Percentiles rank a stretch among this genome's conserved stretches.
Conservation (phyloP, 1,140 invertebrate species). For the Cylas formicarius region DNA sequence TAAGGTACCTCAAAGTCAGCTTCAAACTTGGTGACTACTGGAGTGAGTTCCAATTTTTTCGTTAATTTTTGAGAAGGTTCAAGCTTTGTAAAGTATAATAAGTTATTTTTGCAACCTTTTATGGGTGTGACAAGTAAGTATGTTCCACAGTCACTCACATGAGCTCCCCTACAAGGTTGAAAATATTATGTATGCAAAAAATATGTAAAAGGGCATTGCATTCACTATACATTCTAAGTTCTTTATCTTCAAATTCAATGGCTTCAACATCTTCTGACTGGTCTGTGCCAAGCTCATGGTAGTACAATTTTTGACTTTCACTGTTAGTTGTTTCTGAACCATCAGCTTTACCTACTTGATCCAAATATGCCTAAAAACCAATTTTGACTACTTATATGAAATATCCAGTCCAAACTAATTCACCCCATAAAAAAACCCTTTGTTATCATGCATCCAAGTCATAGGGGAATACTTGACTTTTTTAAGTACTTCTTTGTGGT, state of each 20-base stretch:
- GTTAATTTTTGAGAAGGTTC: conserved; percentile 51
- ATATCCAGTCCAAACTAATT: conserved; percentile 28
- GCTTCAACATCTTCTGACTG: conserved; percentile 85
- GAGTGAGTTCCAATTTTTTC: conserved; percentile 58
- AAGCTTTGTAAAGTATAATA: conserved; percentile 77
- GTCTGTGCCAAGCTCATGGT: conserved; percentile 79
- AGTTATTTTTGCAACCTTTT: conserved; percentile 83
- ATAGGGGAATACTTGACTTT: conserved; percentile 88
- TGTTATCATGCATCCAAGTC: conserved; percentile 92
- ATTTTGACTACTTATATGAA: conserved; percentile 22
- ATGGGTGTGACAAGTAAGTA: conserved; percentile 74
- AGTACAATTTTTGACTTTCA: conserved; percentile 89
- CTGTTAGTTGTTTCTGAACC: conserved; percentile 85
- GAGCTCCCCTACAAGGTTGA: conserved; percentile 57
- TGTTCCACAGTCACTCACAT: conserved; percentile 86
- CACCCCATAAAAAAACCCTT: conserved; percentile 92
- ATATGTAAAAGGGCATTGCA: too few relatives aligned
- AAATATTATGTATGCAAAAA: too few relatives aligned
- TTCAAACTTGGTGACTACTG: conserved; percentile 84
- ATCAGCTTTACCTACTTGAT: conserved; percentile 72
- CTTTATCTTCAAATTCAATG: conserved; percentile 87
- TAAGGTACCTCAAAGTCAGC: conserved; percentile 82
- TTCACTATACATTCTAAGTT: conserved; percentile 76
- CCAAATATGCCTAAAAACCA: conserved; percentile 54
- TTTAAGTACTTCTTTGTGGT: conserved; percentile 81